These are phyloP conservation scores for Phaedon cochleariae DNA, from an alignment of 2,888 invertebrate species.

Conservation along the genomic window DNA sequence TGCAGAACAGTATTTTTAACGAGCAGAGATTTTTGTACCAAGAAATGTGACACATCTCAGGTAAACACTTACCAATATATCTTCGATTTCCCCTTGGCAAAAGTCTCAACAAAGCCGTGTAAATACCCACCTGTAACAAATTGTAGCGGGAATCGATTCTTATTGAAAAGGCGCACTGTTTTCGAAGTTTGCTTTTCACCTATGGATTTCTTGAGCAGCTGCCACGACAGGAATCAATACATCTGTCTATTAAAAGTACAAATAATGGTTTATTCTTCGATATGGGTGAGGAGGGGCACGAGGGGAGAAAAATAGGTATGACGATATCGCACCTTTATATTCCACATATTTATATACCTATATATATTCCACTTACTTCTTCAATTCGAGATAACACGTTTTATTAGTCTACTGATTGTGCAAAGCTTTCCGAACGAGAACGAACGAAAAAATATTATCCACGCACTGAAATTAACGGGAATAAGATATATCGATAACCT, in stretches of 20 bases:
- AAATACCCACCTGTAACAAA: constrained; percentile 19
- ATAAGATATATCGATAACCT: too few species aligned
- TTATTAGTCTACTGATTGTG: neutral
- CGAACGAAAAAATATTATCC: too few species aligned
- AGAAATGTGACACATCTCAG: neutral
- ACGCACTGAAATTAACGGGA: too few species aligned
- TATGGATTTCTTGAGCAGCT: constrained; percentile 17
- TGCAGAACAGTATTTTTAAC: too few species aligned
- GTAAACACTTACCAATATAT: neutral
- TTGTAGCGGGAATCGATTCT: constrained; percentile 15
- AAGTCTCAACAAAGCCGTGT: constrained; percentile 11
- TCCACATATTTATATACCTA: too few species aligned
- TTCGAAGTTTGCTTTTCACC: constrained; percentile 19
- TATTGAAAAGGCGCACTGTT: constrained; percentile 16
- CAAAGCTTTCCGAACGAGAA: too few species aligned
- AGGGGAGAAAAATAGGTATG: neutral
- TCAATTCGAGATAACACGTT: neutral
- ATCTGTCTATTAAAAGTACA: constrained; percentile 20
- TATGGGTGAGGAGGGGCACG: neutral
- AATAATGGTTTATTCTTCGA: constrained; percentile 18
- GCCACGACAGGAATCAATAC: constrained; percentile 19
- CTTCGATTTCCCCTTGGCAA: neutral
- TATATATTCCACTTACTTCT: constrained; percentile 3
- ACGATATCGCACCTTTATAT: constrained; percentile 18
- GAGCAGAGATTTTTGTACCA: neutral